Evolutionary conservation across 2,113 vertebrate genomes (phyloP), one percentile per base, ranked within the genome.

Genomic region (Albula glossodonta): DNA sequence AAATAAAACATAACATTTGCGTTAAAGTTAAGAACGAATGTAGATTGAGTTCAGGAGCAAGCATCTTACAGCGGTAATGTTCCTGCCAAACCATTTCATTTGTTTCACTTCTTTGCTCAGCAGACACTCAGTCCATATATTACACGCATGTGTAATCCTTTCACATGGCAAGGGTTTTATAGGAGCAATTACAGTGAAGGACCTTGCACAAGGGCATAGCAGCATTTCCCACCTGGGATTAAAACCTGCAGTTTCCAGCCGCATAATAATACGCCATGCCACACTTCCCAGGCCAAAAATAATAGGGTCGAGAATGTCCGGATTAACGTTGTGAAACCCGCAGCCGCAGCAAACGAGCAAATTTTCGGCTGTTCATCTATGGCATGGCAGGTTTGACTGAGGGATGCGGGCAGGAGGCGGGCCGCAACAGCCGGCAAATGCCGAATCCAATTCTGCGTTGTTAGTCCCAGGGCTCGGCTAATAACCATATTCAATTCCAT

Each of bases 401-500:
- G n/a, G 70, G n/a, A n/a, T 31, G 48, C 41, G 13, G 41, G 78
- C 19, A 8, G 25, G 13, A 25, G 77, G 31, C 12, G 74, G 31
- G 78, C 70, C 25, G 11, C 17, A 17, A 4, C 5, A 6, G 78
- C 31, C 1, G 48, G 13, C 8, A 13, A 19, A 19, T 17, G 6
- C 41, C 49, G 25, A 79, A 79, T 79, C 48, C 11, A 50, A 79
- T 70, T 70, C 63, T 22, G 63, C 22, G 6, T 19, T 78, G 60
- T 81, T 70, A 86, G 86, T 85, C 84, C 83, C 86, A 74, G 50
- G 48, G 80, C 56, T 79, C 13, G 10, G 63, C 82, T 80, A 88
- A 89, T 89, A 60, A 86, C 82, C 85, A 85, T 87, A 89, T 81
- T 86, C 77, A 84, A 84, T 87, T 82, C 83, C 84, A 88, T 89